Percentiles rank a stretch among this genome's conserved stretches.
Evolutionary conservation across 2,113 vertebrate genomes (phyloP).

Genomic region (Macquaria ambigua): DNA sequence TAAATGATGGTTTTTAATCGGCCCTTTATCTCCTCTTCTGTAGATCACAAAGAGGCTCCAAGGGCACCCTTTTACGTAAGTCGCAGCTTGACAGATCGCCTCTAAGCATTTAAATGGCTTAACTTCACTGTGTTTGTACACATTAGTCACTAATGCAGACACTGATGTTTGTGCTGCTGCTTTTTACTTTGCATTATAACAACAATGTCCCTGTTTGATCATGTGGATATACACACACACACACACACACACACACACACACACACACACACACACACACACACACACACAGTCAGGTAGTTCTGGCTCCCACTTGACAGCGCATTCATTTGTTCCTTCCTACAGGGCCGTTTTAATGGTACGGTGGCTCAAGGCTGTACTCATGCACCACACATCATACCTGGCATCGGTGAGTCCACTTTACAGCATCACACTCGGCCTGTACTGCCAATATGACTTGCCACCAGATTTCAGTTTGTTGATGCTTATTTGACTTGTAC

Average conservation of each 20-base stretch:
- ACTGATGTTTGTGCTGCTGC: background rate
- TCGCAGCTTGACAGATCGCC: background rate
- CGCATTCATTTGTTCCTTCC: background rate
- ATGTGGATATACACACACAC: too few species aligned
- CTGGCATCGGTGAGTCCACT: constrained; percentile 92
- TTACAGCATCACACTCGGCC: background rate
- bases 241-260: too few species aligned
- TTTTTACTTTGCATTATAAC: background rate
- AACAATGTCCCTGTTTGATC: background rate
- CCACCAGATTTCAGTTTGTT: background rate
- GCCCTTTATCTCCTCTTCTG: constrained; percentile 36
- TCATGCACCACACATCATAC: constrained; percentile 95
- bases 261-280: too few species aligned
- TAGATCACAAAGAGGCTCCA: constrained; percentile 94
- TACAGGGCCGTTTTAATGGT: constrained; percentile 92
- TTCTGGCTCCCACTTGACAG: background rate
- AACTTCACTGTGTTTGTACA: background rate
- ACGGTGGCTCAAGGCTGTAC: constrained; percentile 93
- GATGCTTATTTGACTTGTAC: background rate
- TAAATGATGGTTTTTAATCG: background rate
- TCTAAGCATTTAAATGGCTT: constrained; percentile 6
- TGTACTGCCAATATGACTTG: background rate
- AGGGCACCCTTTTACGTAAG: constrained; percentile 93
- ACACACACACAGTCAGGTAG: too few species aligned
- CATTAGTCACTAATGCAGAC: background rate